Conservation (phyloP, 2,113 vertebrate species). For the Stictonetta naevosa region DNA sequence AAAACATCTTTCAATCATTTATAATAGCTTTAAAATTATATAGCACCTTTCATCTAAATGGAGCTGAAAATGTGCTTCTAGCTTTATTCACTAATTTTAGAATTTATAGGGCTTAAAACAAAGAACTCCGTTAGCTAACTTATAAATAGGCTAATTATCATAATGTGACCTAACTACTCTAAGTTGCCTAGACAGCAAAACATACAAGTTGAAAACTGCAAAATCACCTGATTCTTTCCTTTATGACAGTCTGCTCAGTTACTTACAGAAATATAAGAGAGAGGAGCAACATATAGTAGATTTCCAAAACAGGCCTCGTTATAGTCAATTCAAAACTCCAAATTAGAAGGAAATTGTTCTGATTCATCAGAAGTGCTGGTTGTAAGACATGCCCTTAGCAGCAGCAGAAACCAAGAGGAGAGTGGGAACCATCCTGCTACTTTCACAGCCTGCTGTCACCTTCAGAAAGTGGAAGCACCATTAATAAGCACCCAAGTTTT, state of each 20-base stretch:
- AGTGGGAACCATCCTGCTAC: not conserved
- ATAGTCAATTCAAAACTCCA: constrained; percentile 12
- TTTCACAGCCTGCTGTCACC: not conserved
- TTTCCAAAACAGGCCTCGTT: not conserved
- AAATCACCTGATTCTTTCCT: constrained; percentile 3
- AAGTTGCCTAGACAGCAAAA: constrained; percentile 43
- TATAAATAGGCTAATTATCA: constrained; percentile 58
- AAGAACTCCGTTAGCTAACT: constrained; percentile 7
- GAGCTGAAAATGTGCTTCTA: not conserved
- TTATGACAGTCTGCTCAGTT: not conserved
- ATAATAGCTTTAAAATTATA: constrained; percentile 58
- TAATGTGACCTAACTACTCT: constrained; percentile 26
- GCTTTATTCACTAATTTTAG: constrained; percentile 57
- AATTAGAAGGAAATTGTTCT: not conserved
- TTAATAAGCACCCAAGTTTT: not conserved
- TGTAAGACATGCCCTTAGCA: not conserved
- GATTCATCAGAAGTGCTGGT: not conserved
- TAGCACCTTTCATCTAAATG: constrained; percentile 32
- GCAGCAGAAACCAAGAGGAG: not conserved
- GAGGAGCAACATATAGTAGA: not conserved
- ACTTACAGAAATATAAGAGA: not conserved
- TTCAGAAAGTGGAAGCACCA: not conserved
- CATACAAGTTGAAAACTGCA: constrained; percentile 12
- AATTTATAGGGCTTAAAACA: constrained; percentile 51
- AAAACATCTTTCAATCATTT: constrained; percentile 64